These are phyloP conservation scores for Tapirus terrestris DNA, from an alignment of 2,113 vertebrate genomes.

Conservation along the genomic window DNA sequence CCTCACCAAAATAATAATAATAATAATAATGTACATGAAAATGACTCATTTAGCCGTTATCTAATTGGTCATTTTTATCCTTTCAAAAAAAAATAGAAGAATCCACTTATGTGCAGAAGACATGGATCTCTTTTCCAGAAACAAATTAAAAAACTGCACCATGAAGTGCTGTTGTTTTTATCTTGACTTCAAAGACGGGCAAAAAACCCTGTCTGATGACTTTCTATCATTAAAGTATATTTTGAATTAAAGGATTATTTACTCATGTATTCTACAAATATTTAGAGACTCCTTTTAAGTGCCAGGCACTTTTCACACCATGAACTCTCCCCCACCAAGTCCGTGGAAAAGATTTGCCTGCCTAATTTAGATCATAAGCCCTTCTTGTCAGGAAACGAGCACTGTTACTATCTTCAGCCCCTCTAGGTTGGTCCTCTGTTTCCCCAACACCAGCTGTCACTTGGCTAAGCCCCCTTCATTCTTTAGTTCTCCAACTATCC, in stretches of 20 bases:
- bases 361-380: background rate
- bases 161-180: constrained; percentile 1
- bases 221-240: background rate
- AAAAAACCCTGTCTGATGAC: background rate
- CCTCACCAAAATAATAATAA: no score
- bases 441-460: background rate
- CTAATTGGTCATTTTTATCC: background rate
- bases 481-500: background rate
- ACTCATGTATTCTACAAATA: background rate
- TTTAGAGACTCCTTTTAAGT: constrained; percentile 1
- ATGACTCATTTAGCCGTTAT: background rate
- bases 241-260: constrained; percentile 26
- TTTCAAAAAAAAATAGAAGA: background rate
- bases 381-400: background rate
- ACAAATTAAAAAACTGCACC: background rate
- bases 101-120: background rate
- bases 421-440: background rate
- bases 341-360: background rate
- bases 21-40: background rate
- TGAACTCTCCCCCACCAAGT: background rate
- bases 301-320: background rate
- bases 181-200: background rate
- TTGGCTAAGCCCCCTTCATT: background rate
- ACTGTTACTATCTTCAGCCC: background rate
- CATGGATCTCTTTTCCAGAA: background rate